Base-by-base conservation (phyloP, 2,888 invertebrate species). In the Piscicola geometra region DNA sequence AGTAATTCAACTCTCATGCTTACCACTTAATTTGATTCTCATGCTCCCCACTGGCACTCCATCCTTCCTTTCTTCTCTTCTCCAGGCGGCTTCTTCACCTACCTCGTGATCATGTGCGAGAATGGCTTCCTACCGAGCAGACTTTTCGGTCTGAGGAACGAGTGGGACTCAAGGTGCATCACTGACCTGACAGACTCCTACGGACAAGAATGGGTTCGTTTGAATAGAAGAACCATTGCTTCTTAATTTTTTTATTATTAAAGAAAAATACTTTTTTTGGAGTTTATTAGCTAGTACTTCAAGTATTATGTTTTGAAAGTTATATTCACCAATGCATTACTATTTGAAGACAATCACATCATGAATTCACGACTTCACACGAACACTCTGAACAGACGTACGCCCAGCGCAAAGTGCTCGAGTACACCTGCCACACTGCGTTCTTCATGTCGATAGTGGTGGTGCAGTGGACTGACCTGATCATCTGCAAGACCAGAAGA, bases 91-190 rank as follows among this genome's bases (percentile, higher is more conserved):
- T 99, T 99, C 92, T 99, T 97, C 89, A 93, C 95, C 76, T 99
- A 99, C 89, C 97, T 98, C 87, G 97, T 99, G 82, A 99, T 99
- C 86, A 94, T 99, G 96, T 97, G 95, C 88, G 98, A 98, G 87
- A 98, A 98, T 87, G 99, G 99, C 81, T 99, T 99, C 89, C 89
- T 94, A 86, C 96, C 97, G 1, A 85, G 88, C 84, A 89, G 89
- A 82, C 89, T 99, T 81, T 92, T 97, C 86, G 98, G 98, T 80
- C 92, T 99, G 84, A 91, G 99, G 85, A 93, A 94, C 87, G 90
- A 92, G 83, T 99, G 99, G 99, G 99, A 99, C 86, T 95, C 97
- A 41, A 93, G 94, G 88, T 96, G 95, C 82, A 92, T 98, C 86
- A 99, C 98, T 87, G 98, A 99, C 89, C 89, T 99, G 84, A 90